A percentile compares a stretch with the other conserved stretches of the same genome.
These are phyloP conservation scores for Pedetes capensis DNA, from an alignment of 2,113 vertebrate species.

Conservation along the genomic window DNA sequence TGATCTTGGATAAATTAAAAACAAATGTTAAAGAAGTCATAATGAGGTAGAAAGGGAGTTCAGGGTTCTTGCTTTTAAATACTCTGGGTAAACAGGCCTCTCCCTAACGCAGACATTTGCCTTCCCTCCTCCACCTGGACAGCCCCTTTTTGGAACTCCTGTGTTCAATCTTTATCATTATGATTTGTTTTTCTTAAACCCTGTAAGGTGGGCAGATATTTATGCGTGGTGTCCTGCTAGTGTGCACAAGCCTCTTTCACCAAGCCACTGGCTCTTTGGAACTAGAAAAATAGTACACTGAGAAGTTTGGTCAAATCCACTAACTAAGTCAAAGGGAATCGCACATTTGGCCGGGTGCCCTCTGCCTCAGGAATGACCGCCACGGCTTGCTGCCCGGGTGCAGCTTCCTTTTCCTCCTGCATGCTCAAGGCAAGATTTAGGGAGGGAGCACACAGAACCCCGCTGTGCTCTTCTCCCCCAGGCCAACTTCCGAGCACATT, in stretches of 20 bases:
- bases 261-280: background rate
- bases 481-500: conserved; percentile 41
- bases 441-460: conserved; percentile 31
- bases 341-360: background rate
- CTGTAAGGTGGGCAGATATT: background rate
- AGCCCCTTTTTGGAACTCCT: background rate
- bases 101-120: background rate
- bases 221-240: fast-evolving
- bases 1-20: conserved; percentile 73
- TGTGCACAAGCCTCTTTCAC: background rate
- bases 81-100: conserved; percentile 28
- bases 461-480: conserved; percentile 40
- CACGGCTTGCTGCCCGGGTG: background rate
- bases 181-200: background rate
- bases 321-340: background rate
- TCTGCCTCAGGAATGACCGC: conserved; percentile 16
- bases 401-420: background rate
- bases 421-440: background rate
- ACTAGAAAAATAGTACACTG: background rate
- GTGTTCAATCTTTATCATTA: background rate
- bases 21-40: conserved; percentile 74
- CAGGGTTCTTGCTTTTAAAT: conserved; percentile 52
- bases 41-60: conserved; percentile 59
- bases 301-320: background rate
- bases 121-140: background rate